Evolutionary conservation across 2,888 invertebrate species (phyloP), one percentile per base, ranked within the genome.

Genomic region (Tipula vernalis): DNA sequence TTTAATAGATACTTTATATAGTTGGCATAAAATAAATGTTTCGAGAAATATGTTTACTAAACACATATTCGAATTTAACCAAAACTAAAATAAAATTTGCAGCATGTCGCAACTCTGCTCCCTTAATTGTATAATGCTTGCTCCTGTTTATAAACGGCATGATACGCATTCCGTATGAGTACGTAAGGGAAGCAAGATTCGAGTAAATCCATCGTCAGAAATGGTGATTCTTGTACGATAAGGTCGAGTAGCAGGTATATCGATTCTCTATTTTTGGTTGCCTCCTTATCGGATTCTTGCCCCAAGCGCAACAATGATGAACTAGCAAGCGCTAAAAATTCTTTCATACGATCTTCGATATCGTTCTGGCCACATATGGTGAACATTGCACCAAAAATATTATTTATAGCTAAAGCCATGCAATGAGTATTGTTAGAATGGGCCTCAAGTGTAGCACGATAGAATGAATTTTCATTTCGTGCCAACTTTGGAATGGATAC

Each of bases 111-210:
- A 15, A 18, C 18, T 57, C 8, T 3, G 71, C 18, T 10, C 71
- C 0, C n/a, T 87, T 87, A 88, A 87, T 86, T 87, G 18, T 87
- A 88, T 28, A 88, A 39, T n/a, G 87, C 86, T 90, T 96, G 96
- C 91, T 97, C 97, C 89, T 96, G 95, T 91, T 98, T 97, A 91
- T 98, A 97, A 88, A 98, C 98, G 89, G 97, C 97, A 91, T 99
- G 98, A 93, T 98, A 99, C 89, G 99, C 98, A 91, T 99, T 99
- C 87, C 99, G 94, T 89, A 99, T 97, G 86, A 99, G 94, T 36
- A 98, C 98, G 91, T 99, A 99, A 0, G 99, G 99, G 92, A 99
- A 99, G 92, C 99, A 99, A 12, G 98, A 98, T 91, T 99, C 99
- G 88, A 99, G 92, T 88, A 99, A 93, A 93, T 99, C 99, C 98